Base-by-base conservation (phyloP, 2,797 vertebrate genomes). In the Cheirogaleus major region DNA sequence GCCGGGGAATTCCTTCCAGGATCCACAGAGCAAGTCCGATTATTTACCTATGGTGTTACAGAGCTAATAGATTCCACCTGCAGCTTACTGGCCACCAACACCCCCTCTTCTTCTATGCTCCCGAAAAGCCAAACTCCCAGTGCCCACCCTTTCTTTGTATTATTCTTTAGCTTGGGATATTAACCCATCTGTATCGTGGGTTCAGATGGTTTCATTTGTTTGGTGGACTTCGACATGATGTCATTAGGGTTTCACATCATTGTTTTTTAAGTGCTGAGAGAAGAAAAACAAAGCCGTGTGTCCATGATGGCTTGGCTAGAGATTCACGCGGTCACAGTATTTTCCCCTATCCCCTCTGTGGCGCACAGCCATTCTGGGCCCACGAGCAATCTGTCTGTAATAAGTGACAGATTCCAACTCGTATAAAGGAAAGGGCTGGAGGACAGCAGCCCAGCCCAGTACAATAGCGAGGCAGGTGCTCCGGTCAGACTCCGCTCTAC, bases 381-480 rank as follows among this genome's bases (percentile, higher is more conserved):
- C 38, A 32, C 35, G 25, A 98, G 97, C 79, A 95, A 98, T 97
- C 7, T 86, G 98, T 98, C 90, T 88, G 95, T 98, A 98, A 98
- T 98, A 98, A 98, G 98, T 94, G 98, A 98, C 98, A 98, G 98
- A 98, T 96, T 97, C 97, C 4, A 79, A 20, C 4, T 93, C 55
- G 17, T 4, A 41, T 11, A 84, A 95, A 97, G 95, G 98, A 96
- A 82, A 95, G 0, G 87, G 52, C 97, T 93, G 59, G 97, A 93
- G 81, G 13, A 98, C 91, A 96, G 81, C 52, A 50, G 93, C 78
- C 55, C 70, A 59, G 70, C 10, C 88, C 94, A 95, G 96, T 0
- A 96, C 82, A 89, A 97, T 97, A 95, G 97, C n/a, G 48, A 94
- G 98, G 98, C 98, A 99, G 98, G 99, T 99, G 99, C 98, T 98